These are phyloP conservation scores for Austrofundulus limnaeus DNA, from an alignment of 2,113 vertebrate species.

Conservation along the genomic window DNA sequence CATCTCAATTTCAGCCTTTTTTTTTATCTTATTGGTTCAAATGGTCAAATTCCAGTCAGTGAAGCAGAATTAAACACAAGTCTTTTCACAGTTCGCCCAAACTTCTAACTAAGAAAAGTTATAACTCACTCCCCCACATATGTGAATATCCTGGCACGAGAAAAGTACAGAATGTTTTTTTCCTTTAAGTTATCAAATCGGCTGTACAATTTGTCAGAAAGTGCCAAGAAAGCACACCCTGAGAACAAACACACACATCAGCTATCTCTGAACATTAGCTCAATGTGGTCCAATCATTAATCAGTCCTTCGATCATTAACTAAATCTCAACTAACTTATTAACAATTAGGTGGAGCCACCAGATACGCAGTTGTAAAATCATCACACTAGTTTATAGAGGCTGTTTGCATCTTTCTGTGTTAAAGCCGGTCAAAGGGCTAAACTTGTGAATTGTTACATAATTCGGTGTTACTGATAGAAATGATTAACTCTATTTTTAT, in stretches of 20 bases:
- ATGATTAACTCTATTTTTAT: conserved; percentile 41
- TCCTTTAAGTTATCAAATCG: not conserved
- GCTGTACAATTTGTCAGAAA: conserved; percentile 24
- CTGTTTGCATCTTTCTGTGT: not conserved
- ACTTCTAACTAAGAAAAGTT: not conserved
- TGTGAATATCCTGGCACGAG: too few species aligned
- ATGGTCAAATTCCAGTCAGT: too few species aligned
- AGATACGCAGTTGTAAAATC: not conserved
- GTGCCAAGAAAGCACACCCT: conserved; percentile 40
- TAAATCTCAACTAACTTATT: not conserved
- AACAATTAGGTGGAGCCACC: not conserved
- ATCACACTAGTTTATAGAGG: not conserved
- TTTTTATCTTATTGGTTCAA: too few species aligned
- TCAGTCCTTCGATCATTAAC: conserved; percentile 51
- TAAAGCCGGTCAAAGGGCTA: not conserved
- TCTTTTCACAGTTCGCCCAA: not conserved
- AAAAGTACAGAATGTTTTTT: too few species aligned
- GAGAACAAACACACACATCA: conserved; percentile 34
- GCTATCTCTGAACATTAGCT: conserved; percentile 49
- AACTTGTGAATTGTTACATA: not conserved
- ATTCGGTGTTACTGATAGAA: conserved; percentile 12
- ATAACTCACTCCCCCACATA: too few species aligned
- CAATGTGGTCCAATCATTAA: not conserved
- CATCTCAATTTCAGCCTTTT: too few species aligned
- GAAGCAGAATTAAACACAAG: not conserved